phyloP scores from a whole-genome alignment of 2,888 invertebrate species.

The Clostera curtula region DNA sequence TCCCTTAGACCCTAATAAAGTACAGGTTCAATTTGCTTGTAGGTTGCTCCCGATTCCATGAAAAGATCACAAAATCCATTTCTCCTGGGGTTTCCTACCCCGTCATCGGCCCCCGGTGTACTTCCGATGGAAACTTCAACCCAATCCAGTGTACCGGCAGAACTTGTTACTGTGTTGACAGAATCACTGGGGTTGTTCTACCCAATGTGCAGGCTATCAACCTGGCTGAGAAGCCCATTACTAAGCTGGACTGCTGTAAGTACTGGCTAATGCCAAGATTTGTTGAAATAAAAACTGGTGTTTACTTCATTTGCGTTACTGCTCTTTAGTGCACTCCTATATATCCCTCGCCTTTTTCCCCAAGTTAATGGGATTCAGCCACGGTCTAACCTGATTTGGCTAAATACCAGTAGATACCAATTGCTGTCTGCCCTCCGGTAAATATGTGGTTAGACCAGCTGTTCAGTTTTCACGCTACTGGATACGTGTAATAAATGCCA shows the following conservation, averaged over 20 bases:
- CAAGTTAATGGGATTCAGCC: too few relatives aligned
- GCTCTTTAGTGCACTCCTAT: too few relatives aligned
- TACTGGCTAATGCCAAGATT: slow-evolving; percentile 14
- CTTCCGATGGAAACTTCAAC: slow-evolving; percentile 79
- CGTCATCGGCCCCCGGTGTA: slow-evolving; percentile 72
- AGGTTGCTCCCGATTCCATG: slow-evolving; percentile 76
- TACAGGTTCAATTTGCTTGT: slow-evolving; percentile 8
- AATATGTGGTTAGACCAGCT: too few relatives aligned
- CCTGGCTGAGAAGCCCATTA: slow-evolving; percentile 40
- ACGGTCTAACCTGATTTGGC: too few relatives aligned
- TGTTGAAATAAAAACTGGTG: too few relatives aligned
- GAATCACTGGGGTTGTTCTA: slow-evolving; percentile 60
- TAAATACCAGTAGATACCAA: too few relatives aligned
- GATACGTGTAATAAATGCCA: too few relatives aligned
- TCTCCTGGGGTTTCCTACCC: slow-evolving; percentile 45
- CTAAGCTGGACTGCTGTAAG: slow-evolving; percentile 63
- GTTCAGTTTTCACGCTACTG: too few relatives aligned
- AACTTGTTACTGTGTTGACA: slow-evolving; percentile 77
- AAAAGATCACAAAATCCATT: slow-evolving; percentile 57
- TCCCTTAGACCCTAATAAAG: too few relatives aligned
- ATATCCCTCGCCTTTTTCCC: too few relatives aligned
- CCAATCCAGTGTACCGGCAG: slow-evolving; percentile 77
- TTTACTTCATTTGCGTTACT: too few relatives aligned
- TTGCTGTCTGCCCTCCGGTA: too few relatives aligned
- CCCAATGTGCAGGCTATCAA: slow-evolving; percentile 29